These are phyloP conservation scores for Microtus montanus DNA, from an alignment of 2,113 vertebrate species.

Conservation along the genomic window DNA sequence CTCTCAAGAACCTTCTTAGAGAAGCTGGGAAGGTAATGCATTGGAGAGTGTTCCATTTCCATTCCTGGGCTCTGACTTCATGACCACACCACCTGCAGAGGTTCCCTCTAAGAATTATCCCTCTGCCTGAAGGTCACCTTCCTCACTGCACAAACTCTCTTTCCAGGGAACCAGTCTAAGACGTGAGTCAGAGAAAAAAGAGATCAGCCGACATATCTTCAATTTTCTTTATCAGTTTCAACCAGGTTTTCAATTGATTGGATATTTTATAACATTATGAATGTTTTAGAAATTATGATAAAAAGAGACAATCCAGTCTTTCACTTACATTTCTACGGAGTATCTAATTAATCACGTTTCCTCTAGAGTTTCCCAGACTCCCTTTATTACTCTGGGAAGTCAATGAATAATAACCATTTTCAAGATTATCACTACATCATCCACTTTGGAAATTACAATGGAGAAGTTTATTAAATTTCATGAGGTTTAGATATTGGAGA, in stretches of 20 bases:
- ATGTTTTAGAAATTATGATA: neutral
- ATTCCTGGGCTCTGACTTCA: neutral
- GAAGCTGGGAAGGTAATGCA: neutral
- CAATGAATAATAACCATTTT: neutral
- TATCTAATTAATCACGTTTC: neutral
- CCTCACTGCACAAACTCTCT: neutral
- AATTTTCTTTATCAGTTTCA: constrained; percentile 1
- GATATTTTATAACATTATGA: neutral
- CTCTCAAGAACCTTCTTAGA: neutral
- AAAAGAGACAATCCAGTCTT: neutral
- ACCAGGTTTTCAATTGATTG: neutral
- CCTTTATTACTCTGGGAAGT: neutral
- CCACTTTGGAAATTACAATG: neutral
- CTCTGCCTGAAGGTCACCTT: neutral
- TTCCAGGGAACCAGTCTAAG: neutral
- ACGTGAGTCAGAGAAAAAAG: neutral
- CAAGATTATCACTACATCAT: neutral
- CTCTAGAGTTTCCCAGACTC: neutral
- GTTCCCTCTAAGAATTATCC: neutral
- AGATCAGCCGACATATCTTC: neutral
- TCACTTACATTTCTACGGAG: neutral
- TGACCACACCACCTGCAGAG: neutral
- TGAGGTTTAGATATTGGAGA: neutral
- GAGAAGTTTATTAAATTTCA: neutral
- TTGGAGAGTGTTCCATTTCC: neutral